Conservation (phyloP, 23 tunicate genomes). For the Halocynthia roretzi region DNA sequence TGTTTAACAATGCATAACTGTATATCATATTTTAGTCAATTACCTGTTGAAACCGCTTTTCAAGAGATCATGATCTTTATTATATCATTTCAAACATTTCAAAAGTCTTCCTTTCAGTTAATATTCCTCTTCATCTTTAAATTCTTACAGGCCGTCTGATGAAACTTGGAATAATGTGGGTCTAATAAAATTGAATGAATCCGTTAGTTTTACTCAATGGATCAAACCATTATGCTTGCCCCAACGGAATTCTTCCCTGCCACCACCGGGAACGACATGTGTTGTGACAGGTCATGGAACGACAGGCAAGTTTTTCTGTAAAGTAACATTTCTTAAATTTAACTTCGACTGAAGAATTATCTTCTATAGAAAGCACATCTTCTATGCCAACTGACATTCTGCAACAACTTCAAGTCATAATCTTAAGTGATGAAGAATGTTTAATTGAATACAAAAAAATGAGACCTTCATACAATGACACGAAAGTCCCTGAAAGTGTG, state of each 20-base stretch:
- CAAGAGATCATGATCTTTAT: background rate
- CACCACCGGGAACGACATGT: constrained; percentile 4
- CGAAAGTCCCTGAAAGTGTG: no score
- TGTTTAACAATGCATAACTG: no score
- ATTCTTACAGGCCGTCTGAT: no score
- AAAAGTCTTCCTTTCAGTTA: no score
- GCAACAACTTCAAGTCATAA: background rate
- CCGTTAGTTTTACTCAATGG: constrained; percentile 2
- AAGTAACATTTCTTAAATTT: no score
- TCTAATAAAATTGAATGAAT: background rate
- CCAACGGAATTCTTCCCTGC: background rate
- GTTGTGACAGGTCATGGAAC: constrained; percentile 14
- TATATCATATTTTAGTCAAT: no score
- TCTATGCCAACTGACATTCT: background rate
- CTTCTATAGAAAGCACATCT: background rate
- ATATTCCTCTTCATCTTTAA: no score
- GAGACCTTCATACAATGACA: no score
- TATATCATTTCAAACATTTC: background rate
- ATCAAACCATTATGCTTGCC: constrained; percentile 26
- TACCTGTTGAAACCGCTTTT: background rate
- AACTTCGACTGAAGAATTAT: no score
- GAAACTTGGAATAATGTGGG: constrained; percentile 6
- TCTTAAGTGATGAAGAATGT: constrained; percentile 6
- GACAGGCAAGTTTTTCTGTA: background rate
- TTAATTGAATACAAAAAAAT: background rate